Conservation (phyloP, 1,140 invertebrate species). For the Euura lappo region DNA sequence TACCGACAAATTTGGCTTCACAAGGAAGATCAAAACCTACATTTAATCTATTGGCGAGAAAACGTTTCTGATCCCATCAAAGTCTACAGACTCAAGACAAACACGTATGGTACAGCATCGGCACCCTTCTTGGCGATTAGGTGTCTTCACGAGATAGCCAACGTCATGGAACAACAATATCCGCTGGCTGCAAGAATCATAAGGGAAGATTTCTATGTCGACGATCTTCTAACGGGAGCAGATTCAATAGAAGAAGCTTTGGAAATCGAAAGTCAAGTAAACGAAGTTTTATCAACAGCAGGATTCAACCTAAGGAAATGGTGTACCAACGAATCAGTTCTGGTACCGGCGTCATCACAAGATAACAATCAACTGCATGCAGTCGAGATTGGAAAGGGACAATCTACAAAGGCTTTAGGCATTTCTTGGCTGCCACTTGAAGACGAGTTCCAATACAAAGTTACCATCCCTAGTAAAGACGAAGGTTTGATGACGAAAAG, state of each 20-base stretch:
- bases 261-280: constrained; percentile 30
- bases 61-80: constrained; percentile 20
- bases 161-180: neutral
- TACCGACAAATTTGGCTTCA: constrained; percentile 35
- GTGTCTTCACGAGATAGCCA: constrained; percentile 1
- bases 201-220: constrained; percentile 51
- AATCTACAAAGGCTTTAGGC: constrained; percentile 19
- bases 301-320: constrained; percentile 41
- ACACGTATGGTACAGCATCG: constrained; percentile 24
- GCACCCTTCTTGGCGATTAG: constrained; percentile 13
- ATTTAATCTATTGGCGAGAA: constrained; percentile 40
- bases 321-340: constrained; percentile 35
- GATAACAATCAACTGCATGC: neutral
- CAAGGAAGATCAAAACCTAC: constrained; percentile 31
- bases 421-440: constrained; percentile 16
- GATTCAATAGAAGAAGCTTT: constrained; percentile 38
- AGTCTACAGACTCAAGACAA: constrained; percentile 22
- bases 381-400: neutral
- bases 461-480: neutral
- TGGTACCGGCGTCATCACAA: neutral
- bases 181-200: constrained; percentile 33
- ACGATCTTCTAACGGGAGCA: constrained; percentile 54
- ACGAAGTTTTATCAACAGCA: constrained; percentile 29
- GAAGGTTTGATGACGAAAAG: constrained; percentile 19
- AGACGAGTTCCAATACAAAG: constrained; percentile 12